Base-by-base conservation (phyloP, 2,113 vertebrate genomes). In the Gallinago media region DNA sequence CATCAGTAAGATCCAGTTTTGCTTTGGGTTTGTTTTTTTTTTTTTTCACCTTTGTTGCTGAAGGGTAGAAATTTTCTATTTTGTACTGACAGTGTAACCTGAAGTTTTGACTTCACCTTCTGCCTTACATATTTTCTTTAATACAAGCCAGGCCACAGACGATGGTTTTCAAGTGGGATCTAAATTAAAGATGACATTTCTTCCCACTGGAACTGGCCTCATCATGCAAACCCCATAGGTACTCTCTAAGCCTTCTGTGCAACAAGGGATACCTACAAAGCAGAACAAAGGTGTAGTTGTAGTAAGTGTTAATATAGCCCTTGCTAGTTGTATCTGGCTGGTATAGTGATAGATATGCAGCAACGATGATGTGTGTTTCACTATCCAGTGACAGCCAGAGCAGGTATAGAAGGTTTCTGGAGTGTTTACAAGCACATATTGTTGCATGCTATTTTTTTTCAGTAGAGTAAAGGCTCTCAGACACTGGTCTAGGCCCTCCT, bases 361-460 rank as follows among this genome's bases (percentile, higher is more conserved):
- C 15, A 68, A 14, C 23, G 36, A 32, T 11, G 7, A 63, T 47
- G 15, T 52, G 8, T 14, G 29, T 56, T 61, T 76, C 76, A 49
- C 5, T 8, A 47, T 15, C 10, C 19, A n/a, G 34, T 34, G 21
- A 29, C 40, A 77, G 31, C 3, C 16, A 23, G 52, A 74, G n/a
- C 31, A 59, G 22, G 8, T 49, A 31, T 5, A 59, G 59, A 82
- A 62, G 4, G 10, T 49, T 79, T 79, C 38, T 65, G 68, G 14
- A 58, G 7, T 2, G 4, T 47, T 65, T 70, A 23, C 9, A 88
- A 25, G 16, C 7, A 19, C 7, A 31, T 6, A 34, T 1, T 0
- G 1, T 25, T 52, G 38, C 38, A 46, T 11, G 23, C 7, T n/a
- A 3, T 17, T n/a, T 66, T 25, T 25, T 66, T 70, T 61, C 21